Percentiles rank a stretch among this genome's conserved stretches.
These are phyloP conservation scores for Drosophila tanythrix DNA, from an alignment of 2,888 invertebrate genomes.

Conservation along the genomic window DNA sequence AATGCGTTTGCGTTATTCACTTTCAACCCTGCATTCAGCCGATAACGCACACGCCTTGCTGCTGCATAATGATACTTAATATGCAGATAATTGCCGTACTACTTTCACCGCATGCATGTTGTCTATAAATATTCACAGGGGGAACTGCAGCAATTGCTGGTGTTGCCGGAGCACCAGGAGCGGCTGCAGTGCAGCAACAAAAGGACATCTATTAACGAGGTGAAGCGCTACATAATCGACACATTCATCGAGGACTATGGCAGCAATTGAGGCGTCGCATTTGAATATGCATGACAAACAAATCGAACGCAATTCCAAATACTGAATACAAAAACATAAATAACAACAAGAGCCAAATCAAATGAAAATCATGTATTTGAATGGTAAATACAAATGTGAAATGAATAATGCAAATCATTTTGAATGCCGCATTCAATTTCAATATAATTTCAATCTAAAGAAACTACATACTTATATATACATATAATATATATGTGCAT, in stretches of 20 bases:
- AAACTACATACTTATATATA: slow-evolving; percentile 17
- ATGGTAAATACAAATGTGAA: slow-evolving; percentile 29
- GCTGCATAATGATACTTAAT: slow-evolving; percentile 52
- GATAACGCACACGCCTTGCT: slow-evolving; percentile 62
- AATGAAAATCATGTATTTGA: slow-evolving; percentile 42
- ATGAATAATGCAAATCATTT: slow-evolving; percentile 36
- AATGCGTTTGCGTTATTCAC: slow-evolving; percentile 44
- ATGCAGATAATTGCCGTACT: slow-evolving; percentile 49
- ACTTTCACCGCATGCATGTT: slow-evolving; percentile 2
- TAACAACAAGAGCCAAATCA: slow-evolving; percentile 44
- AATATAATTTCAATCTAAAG: slow-evolving; percentile 29
- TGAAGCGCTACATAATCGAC: slow-evolving; percentile 85
- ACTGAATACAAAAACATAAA: slow-evolving; percentile 8
- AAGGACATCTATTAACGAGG: slow-evolving; percentile 84
- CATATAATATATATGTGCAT: slow-evolving; percentile 25
- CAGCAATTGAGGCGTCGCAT: slow-evolving; percentile 72
- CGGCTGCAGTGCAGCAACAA: slow-evolving; percentile 84
- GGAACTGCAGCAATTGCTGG: slow-evolving; percentile 83
- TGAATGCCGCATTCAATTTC: slow-evolving; percentile 29
- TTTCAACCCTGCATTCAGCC: slow-evolving; percentile 21
- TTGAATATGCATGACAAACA: slow-evolving; percentile 29
- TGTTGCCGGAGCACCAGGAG: slow-evolving; percentile 84
- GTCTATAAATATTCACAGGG: slow-evolving; percentile 69
- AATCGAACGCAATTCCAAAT: slow-evolving; percentile 31
- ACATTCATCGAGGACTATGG: slow-evolving; percentile 85